phyloP scores from a whole-genome alignment of 2,888 invertebrate species.

The Oligia strigilis region DNA sequence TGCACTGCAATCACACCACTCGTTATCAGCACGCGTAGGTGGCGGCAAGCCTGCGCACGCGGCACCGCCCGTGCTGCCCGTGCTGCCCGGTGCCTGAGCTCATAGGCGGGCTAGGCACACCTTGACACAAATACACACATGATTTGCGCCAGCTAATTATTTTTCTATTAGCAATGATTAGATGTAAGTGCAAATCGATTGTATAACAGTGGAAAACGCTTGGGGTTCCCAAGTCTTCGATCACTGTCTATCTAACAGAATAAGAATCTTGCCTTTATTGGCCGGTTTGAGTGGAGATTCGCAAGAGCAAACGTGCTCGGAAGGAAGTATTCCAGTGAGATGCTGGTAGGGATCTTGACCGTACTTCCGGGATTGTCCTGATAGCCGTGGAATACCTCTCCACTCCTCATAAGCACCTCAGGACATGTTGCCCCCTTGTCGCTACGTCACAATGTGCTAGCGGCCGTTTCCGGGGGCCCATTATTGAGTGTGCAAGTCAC shows the following conservation, averaged over 20 bases:
- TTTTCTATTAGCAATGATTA: neutral
- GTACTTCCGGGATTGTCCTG: too few relatives aligned
- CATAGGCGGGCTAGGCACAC: neutral
- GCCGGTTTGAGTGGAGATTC: too few relatives aligned
- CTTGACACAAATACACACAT: neutral
- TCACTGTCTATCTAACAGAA: neutral
- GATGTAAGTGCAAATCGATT: neutral
- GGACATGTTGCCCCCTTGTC: too few relatives aligned
- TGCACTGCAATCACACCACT: constrained; percentile 20
- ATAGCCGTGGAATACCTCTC: too few relatives aligned
- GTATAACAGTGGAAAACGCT: neutral
- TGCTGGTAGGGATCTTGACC: too few relatives aligned
- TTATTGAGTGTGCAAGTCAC: too few relatives aligned
- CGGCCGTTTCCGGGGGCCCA: too few relatives aligned
- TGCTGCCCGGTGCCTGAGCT: neutral
- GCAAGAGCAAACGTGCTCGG: too few relatives aligned
- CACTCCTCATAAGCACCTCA: too few relatives aligned
- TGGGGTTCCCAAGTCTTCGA: neutral
- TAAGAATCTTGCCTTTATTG: too few relatives aligned
- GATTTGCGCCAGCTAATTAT: neutral
- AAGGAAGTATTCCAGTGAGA: too few relatives aligned
- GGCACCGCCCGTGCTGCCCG: neutral
- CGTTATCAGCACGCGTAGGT: constrained; percentile 21
- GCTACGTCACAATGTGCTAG: too few relatives aligned
- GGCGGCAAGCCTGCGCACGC: neutral